Conservation (phyloP, 2,797 vertebrate genomes). For the Acipenser transmontanus region DNA sequence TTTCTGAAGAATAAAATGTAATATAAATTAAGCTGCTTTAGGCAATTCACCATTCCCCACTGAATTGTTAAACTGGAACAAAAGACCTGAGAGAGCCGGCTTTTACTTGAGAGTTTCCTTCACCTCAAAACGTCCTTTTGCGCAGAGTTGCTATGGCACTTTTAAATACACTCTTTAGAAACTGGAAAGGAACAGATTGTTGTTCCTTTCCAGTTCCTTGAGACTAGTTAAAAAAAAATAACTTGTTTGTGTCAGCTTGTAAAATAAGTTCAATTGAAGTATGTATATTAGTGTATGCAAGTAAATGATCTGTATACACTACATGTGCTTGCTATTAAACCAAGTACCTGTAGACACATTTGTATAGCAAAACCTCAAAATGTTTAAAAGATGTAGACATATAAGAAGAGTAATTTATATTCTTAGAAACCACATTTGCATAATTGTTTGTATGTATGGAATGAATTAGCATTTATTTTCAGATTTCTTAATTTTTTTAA, state of each 20-base stretch:
- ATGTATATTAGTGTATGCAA: no score
- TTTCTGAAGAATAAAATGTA: background rate
- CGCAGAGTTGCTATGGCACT: background rate
- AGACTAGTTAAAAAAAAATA: conserved; percentile 7
- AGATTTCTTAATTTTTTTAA: conserved; percentile 11
- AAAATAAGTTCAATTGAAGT: background rate
- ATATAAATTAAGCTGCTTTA: conserved; percentile 12
- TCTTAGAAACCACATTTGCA: conserved; percentile 16
- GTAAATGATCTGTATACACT: no score
- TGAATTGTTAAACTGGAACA: conserved; percentile 37
- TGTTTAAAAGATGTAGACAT: conserved; percentile 1
- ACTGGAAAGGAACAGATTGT: background rate
- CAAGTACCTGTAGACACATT: no score
- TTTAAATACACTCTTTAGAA: background rate
- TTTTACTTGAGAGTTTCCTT: conserved; percentile 41
- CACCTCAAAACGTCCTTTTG: conserved; percentile 37
- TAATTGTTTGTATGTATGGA: background rate
- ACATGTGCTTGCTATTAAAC: no score
- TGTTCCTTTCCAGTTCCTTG: background rate
- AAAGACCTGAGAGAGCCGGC: conserved; percentile 34
- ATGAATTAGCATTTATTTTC: conserved; percentile 12
- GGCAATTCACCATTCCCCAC: conserved; percentile 23
- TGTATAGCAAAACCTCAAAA: no score
- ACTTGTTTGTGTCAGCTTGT: conserved; percentile 7
- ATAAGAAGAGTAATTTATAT: conserved; percentile 15